Conservation (phyloP, 2,797 vertebrate genomes). For the Anabacerthia variegaticeps region DNA sequence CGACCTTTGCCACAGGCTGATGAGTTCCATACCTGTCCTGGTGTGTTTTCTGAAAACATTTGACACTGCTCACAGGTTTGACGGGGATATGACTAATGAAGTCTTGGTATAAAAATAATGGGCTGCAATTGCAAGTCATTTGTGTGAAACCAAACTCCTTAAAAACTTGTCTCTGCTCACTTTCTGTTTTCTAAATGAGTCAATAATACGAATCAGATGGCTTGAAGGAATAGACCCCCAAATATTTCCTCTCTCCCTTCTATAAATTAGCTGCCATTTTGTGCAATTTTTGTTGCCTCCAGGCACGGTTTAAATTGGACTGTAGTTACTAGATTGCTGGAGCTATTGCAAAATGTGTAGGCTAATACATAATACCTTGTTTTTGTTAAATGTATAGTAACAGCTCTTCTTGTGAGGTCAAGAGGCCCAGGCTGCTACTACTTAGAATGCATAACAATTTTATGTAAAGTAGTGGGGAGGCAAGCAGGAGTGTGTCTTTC, state of each 20-base stretch:
- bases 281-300: slow-evolving; percentile 83
- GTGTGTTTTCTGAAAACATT: slow-evolving; percentile 87
- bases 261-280: slow-evolving; percentile 84
- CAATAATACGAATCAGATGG: slow-evolving; percentile 85
- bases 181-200: slow-evolving; percentile 84
- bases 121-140: slow-evolving; percentile 86
- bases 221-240: slow-evolving; percentile 78
- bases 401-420: slow-evolving; percentile 84
- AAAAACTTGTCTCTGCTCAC: slow-evolving; percentile 85
- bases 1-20: slow-evolving; percentile 94
- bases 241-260: slow-evolving; percentile 79
- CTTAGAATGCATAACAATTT: slow-evolving; percentile 71
- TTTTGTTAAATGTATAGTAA: slow-evolving; percentile 81
- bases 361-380: slow-evolving; percentile 83
- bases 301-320: slow-evolving; percentile 82
- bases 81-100: slow-evolving; percentile 99
- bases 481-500: background rate
- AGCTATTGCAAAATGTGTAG: slow-evolving; percentile 81
- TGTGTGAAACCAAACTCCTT: slow-evolving; percentile 85
- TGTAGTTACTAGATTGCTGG: slow-evolving; percentile 81
- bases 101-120: slow-evolving; percentile 95
- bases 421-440: slow-evolving; percentile 73
- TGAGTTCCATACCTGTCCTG: slow-evolving; percentile 98
- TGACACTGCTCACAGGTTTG: slow-evolving; percentile 90
- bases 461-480: slow-evolving; percentile 60